Evolutionary conservation across 2,113 vertebrate genomes (phyloP), one percentile per base, ranked within the genome.

Genomic region (Coptodon bakossiorum): DNA sequence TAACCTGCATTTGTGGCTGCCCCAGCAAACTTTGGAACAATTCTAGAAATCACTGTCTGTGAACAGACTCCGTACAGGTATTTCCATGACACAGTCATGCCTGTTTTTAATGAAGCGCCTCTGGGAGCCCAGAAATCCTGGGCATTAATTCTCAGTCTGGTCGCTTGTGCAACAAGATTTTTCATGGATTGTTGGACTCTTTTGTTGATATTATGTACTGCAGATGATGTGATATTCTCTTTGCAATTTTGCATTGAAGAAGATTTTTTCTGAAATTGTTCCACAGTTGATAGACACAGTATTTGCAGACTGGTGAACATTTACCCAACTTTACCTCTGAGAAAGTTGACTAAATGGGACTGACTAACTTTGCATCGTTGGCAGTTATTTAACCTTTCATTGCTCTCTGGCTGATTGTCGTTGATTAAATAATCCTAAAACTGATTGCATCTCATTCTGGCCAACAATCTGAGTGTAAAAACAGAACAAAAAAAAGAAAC

Each of bases 371-470:
- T 22, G 36, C 19, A 68, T 40, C 1, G n/a, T 40, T 3, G 1
- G 66, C 12, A 71, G 36, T 71, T 59, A 29, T 59, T 59, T 59
- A 27, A 59, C 56, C 12, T 59, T 27, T 59, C 24, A 29, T 59
- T 29, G 16, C 29, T 34, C 17, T 17, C 14, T 34, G 59, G 16
- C 16, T 19, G 59, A 63, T 36, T 48, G 40, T 19, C 0, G 3
- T 24, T 76, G 68, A 78, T 50, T 50, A 50, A 78, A 78, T 76
- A 50, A 50, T 76, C 27, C 16, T 17, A 76, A 45, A 48, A 76
- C 6, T 10, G 3, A 29, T 11, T 76, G 71, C 22, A 29, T 29
- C 16, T 78, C 10, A 19, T 50, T 78, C 71, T 31, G 17, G 27
- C 43, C 9, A 78, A 19, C 9, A 11, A 78, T 12, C 6, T n/a